Conservation (phyloP, 2,113 vertebrate genomes). For the Micromys minutus region DNA sequence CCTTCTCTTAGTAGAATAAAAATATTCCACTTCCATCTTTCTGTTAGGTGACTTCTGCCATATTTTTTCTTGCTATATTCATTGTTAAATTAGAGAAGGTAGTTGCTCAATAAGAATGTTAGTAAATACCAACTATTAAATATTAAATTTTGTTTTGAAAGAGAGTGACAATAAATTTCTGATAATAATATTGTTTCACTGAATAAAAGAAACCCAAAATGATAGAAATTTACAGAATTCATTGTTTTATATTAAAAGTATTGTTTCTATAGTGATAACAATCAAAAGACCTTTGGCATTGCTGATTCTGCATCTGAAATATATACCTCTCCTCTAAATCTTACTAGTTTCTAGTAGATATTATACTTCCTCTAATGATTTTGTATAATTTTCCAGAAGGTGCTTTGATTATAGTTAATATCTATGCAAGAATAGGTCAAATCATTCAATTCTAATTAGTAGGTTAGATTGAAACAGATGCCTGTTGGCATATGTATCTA, state of each 20-base stretch:
- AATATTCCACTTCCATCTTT: conserved; percentile 21
- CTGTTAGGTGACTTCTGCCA: conserved; percentile 16
- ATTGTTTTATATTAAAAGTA: background rate
- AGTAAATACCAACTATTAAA: conserved; percentile 21
- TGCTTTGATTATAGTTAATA: conserved; percentile 54
- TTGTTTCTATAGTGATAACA: background rate
- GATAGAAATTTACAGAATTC: background rate
- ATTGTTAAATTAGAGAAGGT: conserved; percentile 45
- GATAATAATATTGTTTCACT: background rate
- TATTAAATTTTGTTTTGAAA: conserved; percentile 15
- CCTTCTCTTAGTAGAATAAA: background rate
- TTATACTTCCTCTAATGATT: background rate
- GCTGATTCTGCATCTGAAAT: conserved; percentile 3
- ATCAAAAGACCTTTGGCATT: conserved; percentile 4
- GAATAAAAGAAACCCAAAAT: background rate
- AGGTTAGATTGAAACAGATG: conserved; percentile 46
- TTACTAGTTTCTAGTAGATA: background rate
- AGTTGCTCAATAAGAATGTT: conserved; percentile 48
- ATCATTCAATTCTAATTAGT: conserved; percentile 15
- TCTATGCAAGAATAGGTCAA: background rate
- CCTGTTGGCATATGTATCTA: conserved; percentile 8
- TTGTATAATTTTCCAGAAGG: conserved; percentile 40
- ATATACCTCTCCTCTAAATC: conserved; percentile 3
- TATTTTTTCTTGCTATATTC: conserved; percentile 50
- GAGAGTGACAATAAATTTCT: conserved; percentile 37